Conservation (phyloP, 1,140 invertebrate genomes). For the Parasteatoda tepidariorum region DNA sequence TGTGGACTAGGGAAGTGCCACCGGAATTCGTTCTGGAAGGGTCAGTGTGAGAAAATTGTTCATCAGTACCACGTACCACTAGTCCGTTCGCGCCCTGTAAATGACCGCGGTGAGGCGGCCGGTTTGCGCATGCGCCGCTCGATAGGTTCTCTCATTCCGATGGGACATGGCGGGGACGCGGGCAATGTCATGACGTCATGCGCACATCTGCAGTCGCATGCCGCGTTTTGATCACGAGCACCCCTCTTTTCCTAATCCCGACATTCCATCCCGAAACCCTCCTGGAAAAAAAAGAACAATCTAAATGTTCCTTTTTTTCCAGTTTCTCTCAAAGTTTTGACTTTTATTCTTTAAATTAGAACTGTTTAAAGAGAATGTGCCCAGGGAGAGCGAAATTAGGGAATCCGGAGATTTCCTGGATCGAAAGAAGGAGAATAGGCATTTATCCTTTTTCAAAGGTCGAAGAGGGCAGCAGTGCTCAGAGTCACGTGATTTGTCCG, state of each 20-base stretch:
- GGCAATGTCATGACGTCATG: conserved; percentile 47
- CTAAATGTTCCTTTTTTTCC: conserved; percentile 6
- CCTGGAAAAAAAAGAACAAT: conserved; percentile 11
- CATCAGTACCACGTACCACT: conserved; percentile 5
- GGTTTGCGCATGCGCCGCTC: conserved; percentile 54
- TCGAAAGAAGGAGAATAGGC: too few relatives aligned
- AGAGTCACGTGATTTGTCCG: conserved; percentile 27
- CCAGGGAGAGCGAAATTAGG: too few relatives aligned
- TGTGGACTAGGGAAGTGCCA: not conserved
- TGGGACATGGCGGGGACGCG: conserved; percentile 3
- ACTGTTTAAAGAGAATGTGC: not conserved
- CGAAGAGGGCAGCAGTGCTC: conserved; percentile 42
- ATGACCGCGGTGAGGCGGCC: conserved; percentile 53
- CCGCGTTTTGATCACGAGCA: conserved; percentile 34
- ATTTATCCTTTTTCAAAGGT: conserved; percentile 37
- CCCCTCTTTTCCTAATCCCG: not conserved
- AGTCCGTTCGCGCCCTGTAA: conserved; percentile 54
- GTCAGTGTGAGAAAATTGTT: not conserved
- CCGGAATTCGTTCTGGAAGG: not conserved
- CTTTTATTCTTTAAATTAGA: conserved; percentile 13
- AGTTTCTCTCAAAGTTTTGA: not conserved
- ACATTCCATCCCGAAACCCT: not conserved
- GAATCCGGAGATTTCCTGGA: too few relatives aligned
- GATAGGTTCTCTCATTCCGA: conserved; percentile 27
- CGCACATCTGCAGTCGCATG: conserved; percentile 59